Percentiles rank a stretch among this genome's conserved stretches.
Evolutionary conservation across 2,888 invertebrate genomes (phyloP).

Genomic region (Dendrolimus houi): DNA sequence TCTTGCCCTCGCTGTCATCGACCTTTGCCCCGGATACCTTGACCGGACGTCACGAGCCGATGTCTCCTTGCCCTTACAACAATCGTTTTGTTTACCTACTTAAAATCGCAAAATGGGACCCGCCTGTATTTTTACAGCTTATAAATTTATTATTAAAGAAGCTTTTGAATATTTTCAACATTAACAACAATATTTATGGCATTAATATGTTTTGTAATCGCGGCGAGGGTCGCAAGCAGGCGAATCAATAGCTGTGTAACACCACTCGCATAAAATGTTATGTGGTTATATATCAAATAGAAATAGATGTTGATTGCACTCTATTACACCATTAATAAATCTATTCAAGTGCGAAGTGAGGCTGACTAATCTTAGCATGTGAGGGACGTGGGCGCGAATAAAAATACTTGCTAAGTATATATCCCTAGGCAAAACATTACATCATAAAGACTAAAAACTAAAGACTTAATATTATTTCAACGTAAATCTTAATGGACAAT

Average conservation of each 20-base stretch:
- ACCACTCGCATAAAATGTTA: not conserved
- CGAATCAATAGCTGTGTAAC: not conserved
- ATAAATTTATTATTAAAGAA: not conserved
- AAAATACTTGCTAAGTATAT: constrained; percentile 15
- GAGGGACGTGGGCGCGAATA: constrained; percentile 28
- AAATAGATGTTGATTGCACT: constrained; percentile 12
- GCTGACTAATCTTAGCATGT: constrained; percentile 29
- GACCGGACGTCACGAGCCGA: constrained; percentile 61
- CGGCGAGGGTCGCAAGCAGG: not conserved
- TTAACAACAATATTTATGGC: not conserved
- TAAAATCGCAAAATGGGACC: constrained; percentile 4
- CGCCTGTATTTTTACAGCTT: not conserved
- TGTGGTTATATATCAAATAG: too few relatives aligned
- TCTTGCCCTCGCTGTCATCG: constrained; percentile 57
- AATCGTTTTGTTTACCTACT: constrained; percentile 58
- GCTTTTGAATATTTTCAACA: not conserved
- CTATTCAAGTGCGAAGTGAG: constrained; percentile 11
- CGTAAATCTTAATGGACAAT: too few relatives aligned
- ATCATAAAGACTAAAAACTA: not conserved
- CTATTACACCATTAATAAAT: constrained; percentile 18
- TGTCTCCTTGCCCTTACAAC: constrained; percentile 58
- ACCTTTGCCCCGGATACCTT: constrained; percentile 76
- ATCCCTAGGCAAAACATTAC: constrained; percentile 8
- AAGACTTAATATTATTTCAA: not conserved
- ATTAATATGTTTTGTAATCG: not conserved